These are phyloP conservation scores for Yponomeuta malinellus DNA, from an alignment of 2,888 invertebrate genomes.

Conservation along the genomic window DNA sequence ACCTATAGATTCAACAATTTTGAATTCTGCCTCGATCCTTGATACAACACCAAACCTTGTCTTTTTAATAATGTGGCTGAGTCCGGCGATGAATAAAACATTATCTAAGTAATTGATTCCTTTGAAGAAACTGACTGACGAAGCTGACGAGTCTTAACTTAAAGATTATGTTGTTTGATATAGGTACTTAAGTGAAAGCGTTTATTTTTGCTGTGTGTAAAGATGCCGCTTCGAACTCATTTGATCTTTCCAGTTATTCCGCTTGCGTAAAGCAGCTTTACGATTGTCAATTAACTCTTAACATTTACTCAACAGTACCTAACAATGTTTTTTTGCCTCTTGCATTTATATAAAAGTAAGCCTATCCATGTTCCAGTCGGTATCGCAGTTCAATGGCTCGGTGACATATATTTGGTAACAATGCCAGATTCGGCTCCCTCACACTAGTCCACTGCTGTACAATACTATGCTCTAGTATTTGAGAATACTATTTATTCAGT, in stretches of 20 bases:
- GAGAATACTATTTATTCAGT: not conserved
- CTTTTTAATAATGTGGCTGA: not conserved
- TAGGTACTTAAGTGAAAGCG: too few species aligned
- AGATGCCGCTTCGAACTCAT: not conserved
- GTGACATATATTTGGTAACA: not conserved
- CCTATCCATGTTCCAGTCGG: not conserved
- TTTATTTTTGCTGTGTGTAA: too few species aligned
- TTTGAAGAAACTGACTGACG: slow-evolving; percentile 19
- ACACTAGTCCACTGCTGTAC: not conserved
- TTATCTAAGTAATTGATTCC: slow-evolving; percentile 16
- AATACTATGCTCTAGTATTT: not conserved
- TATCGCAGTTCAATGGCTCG: not conserved
- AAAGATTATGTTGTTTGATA: not conserved
- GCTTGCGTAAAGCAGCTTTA: not conserved
- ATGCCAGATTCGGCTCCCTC: too few species aligned
- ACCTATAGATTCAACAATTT: not conserved
- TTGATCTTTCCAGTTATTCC: not conserved
- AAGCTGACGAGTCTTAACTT: slow-evolving; percentile 14
- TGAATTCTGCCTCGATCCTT: not conserved
- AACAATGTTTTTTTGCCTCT: too few species aligned
- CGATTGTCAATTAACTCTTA: too few species aligned
- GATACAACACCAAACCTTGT: not conserved
- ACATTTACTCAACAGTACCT: too few species aligned
- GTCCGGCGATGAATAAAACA: too few species aligned
- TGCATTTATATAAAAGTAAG: not conserved